Base-by-base conservation (phyloP, 1,140 invertebrate species). In the Adelges cooleyi region DNA sequence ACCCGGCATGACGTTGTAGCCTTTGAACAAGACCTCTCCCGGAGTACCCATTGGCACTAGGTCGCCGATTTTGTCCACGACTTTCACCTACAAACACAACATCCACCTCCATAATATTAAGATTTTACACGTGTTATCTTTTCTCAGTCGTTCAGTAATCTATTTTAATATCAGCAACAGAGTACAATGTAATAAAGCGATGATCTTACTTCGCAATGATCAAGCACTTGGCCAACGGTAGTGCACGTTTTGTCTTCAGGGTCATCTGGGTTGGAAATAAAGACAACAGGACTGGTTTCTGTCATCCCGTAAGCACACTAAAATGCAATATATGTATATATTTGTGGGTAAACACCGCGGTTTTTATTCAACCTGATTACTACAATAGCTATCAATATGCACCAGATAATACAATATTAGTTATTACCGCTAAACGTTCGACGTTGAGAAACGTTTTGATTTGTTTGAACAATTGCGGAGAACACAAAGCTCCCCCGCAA, bases 251-350 rank as follows among this genome's bases (percentile, higher is more conserved):
- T 75, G 9, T 86, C 81, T 2, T 80, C 72, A n/a, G 78, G 73
- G 68, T 95, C 90, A 11, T 80, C 78, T 0, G 77, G 73, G 2
- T 81, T 68, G 1, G 83, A 81, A 3, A 65, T 82, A 71, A 89
- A 90, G 25, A 80, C 77, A 1, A 85, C 79, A 0, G 86, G 89
- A 46, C 90, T 90, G 0, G 82, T 82, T 77, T 98, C 94, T 1
- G 93, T 94, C 70, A 92, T 77, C 0, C 94, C 94, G 71, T 92
- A 98, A 25, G 90, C 79, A 50, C 84, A 84, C 86, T 92, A 73
- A 66, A 78, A 75, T 67, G 59, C 73, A 71, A 69, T n/a, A 72
- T 70, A 73, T 44, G 23, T 48, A 27, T n/a, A 23, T n/a, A n/a
- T n/a, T n/a, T n/a, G n/a, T n/a, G n/a, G n/a, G n/a, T 46, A n/a